Conservation (phyloP, 2,888 invertebrate species). For the Trichacis sp. region DNA sequence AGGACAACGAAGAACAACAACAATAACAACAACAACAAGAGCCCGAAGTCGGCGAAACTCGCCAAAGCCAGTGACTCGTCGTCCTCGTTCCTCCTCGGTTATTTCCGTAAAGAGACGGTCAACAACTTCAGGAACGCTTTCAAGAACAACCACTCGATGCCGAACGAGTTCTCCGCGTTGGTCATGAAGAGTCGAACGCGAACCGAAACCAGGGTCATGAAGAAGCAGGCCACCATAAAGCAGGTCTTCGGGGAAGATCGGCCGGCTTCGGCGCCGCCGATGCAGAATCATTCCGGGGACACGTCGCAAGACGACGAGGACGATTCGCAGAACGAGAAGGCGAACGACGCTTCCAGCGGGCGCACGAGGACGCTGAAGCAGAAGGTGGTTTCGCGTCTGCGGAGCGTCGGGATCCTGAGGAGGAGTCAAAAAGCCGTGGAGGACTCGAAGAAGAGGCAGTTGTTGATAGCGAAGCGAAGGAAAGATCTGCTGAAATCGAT, state of each 20-base stretch:
- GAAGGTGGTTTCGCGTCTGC: conserved; percentile 60
- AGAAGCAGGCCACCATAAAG: conserved; percentile 82
- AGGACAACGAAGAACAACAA: conserved; percentile 54
- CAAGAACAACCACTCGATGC: conserved; percentile 74
- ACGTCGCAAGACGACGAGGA: conserved; percentile 60
- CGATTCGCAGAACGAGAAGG: conserved; percentile 60
- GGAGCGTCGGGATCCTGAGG: conserved; percentile 63
- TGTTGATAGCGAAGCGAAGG: conserved; percentile 57
- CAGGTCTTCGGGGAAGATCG: conserved; percentile 86
- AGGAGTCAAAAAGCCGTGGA: conserved; percentile 62
- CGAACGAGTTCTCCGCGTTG: conserved; percentile 76
- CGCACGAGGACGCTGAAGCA: conserved; percentile 53
- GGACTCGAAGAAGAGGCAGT: conserved; percentile 61
- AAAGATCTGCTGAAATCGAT: conserved; percentile 60
- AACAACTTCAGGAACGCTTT: conserved; percentile 77
- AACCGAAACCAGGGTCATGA: conserved; percentile 79
- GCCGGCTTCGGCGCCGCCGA: conserved; percentile 85
- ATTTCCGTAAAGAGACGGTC: conserved; percentile 78
- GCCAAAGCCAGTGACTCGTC: conserved; percentile 70
- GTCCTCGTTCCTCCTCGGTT: conserved; percentile 73
- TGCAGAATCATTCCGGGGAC: conserved; percentile 70
- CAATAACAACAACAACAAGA: conserved; percentile 50
- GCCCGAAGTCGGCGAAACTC: conserved; percentile 43
- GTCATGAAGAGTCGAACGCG: conserved; percentile 81
- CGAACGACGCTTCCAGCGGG: conserved; percentile 35